A percentile compares a stretch with the other conserved stretches of the same genome.
phyloP scores from a whole-genome alignment of 2,888 invertebrate species.

The Deroplatys truncata region DNA sequence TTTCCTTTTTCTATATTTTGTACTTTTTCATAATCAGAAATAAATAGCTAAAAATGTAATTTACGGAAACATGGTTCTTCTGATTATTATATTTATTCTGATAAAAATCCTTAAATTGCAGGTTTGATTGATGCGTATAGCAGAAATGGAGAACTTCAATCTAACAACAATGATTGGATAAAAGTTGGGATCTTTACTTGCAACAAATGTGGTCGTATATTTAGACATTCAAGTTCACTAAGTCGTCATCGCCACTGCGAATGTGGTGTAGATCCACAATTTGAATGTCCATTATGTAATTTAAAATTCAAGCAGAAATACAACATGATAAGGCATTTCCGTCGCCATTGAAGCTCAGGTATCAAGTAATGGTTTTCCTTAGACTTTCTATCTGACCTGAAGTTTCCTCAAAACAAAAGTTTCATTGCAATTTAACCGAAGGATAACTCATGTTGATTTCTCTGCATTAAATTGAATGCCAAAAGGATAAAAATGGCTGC shows the following conservation, averaged over 20 bases:
- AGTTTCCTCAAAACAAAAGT: not conserved
- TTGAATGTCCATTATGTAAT: slow-evolving; percentile 24
- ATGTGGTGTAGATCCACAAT: not conserved
- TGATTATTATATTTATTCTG: not conserved
- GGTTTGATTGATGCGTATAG: not conserved
- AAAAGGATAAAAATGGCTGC: not conserved
- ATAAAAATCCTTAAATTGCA: not conserved
- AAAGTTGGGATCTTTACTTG: not conserved
- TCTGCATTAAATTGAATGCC: not conserved
- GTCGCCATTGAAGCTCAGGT: not conserved
- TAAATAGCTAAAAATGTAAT: too few species aligned
- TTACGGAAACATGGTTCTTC: too few species aligned
- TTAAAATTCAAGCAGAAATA: slow-evolving; percentile 31
- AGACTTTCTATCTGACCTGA: not conserved
- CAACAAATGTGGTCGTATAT: not conserved
- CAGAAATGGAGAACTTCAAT: not conserved
- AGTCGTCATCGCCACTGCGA: not conserved
- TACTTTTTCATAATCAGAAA: too few species aligned
- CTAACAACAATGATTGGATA: not conserved
- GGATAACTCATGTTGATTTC: not conserved
- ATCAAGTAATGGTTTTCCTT: not conserved
- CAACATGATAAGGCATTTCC: slow-evolving; percentile 28
- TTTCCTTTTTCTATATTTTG: too few species aligned
- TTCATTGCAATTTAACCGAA: not conserved
- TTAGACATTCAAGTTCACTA: slow-evolving; percentile 15